Evolutionary conservation across 2,888 invertebrate species (phyloP).

Genomic region (Isotomurus palustris): DNA sequence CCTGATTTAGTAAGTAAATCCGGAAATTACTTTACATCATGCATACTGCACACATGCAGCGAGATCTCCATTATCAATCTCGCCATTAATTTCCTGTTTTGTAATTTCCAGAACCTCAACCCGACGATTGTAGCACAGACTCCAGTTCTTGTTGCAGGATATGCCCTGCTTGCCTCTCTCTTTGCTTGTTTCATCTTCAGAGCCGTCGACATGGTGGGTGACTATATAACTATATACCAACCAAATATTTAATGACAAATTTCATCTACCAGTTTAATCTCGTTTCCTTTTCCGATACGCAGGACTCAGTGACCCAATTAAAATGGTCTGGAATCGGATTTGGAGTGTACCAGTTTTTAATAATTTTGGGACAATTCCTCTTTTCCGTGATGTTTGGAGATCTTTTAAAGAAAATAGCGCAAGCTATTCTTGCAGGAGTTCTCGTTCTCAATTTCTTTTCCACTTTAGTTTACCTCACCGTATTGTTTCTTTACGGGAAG

Average conservation of each 20-base stretch:
- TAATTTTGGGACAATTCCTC: constrained; percentile 26
- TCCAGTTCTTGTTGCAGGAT: constrained; percentile 23
- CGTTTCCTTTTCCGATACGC: neutral
- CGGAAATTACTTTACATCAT: neutral
- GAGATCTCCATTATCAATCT: too few species aligned
- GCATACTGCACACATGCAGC: neutral
- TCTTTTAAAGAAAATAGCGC: constrained; percentile 22
- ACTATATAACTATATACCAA: neutral
- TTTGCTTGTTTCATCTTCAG: constrained; percentile 31
- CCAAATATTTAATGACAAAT: too few species aligned
- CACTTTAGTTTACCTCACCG: constrained; percentile 24
- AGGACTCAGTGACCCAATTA: constrained; percentile 34
- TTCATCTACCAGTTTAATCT: neutral
- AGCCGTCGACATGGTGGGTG: constrained; percentile 32
- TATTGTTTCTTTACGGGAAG: constrained; percentile 30
- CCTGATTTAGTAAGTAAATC: constrained; percentile 5
- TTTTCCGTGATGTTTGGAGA: constrained; percentile 36
- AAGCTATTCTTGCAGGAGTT: constrained; percentile 19
- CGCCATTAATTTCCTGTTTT: too few species aligned
- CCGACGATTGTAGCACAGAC: constrained; percentile 28
- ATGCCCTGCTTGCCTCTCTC: constrained; percentile 16
- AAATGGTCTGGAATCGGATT: constrained; percentile 29
- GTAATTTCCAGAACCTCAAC: constrained; percentile 23
- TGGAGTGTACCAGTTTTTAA: constrained; percentile 28
- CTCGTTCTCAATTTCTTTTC: constrained; percentile 25